Evolutionary conservation across 2,888 invertebrate genomes (phyloP), one percentile per base, ranked within the genome.

Genomic region (Psococerastis gibbosa): DNA sequence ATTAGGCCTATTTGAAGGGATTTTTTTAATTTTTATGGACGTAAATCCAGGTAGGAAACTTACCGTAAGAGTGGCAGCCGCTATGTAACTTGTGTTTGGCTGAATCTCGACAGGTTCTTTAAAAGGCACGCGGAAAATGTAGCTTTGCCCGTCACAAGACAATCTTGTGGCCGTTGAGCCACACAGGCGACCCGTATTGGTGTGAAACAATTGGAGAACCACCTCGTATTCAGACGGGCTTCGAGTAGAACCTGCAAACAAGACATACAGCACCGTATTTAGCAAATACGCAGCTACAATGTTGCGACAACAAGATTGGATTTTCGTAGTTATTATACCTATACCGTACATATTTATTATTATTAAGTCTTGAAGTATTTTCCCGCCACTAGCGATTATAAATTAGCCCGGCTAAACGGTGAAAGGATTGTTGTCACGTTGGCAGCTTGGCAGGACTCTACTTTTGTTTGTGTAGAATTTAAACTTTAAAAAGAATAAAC

Each of bases 81-180:
- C 83, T 22, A 79, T 82, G 57, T 85, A 87, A 45, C 78, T 78
- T 2, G 76, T 75, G 57, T 78, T 77, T 2, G 81, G 78, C 47
- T 73, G 59, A 42, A 87, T 79, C 60, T 85, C 84, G 1, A 84
- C 74, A 0, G 85, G 83, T 51, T 84, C 81, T 57, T 82, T 80
- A 60, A 87, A 85, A 74, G 79, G 76, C 42, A 80, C 76, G 42
- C 78, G 68, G 62, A 78, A 83, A 9, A 82, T 79, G 52, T 77
- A 74, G 47, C 73, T 74, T 0, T 78, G 72, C 15, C 85, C 84
- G 59, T 85, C 84, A 54, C 78, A 80, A 54, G 73, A 75, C 54
- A 83, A 83, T 32, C 71, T 74, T 1, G 79, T 79, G 35, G 78
- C 74, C 58, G 82, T 80, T 1, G 74, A 72, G 1, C 79, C 83